Conservation (phyloP, 2,113 vertebrate species). For the Lophochroa leadbeateri region DNA sequence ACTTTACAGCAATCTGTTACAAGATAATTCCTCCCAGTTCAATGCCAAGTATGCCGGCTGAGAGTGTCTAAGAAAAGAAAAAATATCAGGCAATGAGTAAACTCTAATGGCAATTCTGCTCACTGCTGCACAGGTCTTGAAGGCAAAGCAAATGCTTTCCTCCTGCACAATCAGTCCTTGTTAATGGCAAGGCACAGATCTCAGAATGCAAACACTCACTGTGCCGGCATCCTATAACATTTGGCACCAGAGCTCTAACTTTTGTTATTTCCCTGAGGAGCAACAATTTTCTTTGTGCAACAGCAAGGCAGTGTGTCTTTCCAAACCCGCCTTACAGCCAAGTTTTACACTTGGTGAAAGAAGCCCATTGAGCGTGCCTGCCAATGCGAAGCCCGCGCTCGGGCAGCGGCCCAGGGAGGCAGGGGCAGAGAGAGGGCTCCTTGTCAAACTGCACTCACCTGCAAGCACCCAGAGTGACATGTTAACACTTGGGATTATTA, state of each 20-base stretch:
- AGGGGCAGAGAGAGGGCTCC: neutral
- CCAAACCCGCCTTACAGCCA: slow-evolving; percentile 1
- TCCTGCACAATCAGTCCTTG: slow-evolving; percentile 45
- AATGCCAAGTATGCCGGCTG: neutral
- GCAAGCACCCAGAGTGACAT: neutral
- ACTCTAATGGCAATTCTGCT: neutral
- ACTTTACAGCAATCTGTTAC: neutral
- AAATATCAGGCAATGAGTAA: neutral
- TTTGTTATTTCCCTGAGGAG: slow-evolving; percentile 30
- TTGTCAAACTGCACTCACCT: neutral
- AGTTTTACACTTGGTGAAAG: slow-evolving; percentile 26
- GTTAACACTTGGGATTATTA: neutral
- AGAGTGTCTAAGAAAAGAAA: neutral
- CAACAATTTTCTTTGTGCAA: slow-evolving; percentile 27
- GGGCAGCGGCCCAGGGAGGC: neutral
- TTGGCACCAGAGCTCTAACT: slow-evolving; percentile 18
- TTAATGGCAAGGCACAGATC: slow-evolving; percentile 38
- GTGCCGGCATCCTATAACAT: neutral
- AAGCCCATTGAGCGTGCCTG: neutral
- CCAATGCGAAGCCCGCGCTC: neutral
- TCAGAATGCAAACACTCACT: slow-evolving; percentile 3
- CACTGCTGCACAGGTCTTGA: neutral
- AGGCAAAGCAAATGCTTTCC: neutral
- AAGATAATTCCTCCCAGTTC: neutral
- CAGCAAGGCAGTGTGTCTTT: slow-evolving; percentile 1